Conservation (phyloP, 2,113 vertebrate genomes). For the Poecile atricapillus region DNA sequence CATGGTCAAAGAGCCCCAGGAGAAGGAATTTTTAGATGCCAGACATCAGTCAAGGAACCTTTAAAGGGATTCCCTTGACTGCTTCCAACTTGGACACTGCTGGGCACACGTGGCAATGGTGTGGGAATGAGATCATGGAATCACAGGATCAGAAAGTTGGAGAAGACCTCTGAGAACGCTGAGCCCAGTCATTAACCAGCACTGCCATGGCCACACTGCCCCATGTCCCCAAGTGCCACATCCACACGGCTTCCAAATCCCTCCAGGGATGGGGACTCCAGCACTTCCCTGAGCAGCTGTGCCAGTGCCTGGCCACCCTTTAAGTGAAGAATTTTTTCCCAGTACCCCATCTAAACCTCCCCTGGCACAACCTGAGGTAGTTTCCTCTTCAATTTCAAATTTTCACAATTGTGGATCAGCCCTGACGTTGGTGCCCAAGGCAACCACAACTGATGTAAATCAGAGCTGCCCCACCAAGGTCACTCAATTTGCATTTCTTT, state of each 20-base stretch:
- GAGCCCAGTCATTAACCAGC: neutral
- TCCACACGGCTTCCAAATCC: neutral
- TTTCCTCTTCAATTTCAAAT: neutral
- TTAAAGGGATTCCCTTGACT: neutral
- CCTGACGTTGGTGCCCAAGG: neutral
- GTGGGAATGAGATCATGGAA: neutral
- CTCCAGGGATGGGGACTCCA: neutral
- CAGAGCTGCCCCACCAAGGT: neutral
- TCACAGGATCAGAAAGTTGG: fast-evolving
- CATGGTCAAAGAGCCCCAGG: neutral
- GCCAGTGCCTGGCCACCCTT: neutral
- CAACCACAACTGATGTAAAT: neutral
- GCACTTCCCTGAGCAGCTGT: neutral
- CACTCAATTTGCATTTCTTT: neutral
- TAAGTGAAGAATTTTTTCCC: neutral
- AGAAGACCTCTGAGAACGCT: neutral
- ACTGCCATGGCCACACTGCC: neutral
- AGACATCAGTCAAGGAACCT: neutral
- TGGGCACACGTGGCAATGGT: fast-evolving
- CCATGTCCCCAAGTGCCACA: neutral
- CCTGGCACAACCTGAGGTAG: fast-evolving
- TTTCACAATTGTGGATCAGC: fast-evolving
- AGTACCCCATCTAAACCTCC: neutral
- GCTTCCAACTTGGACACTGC: neutral
- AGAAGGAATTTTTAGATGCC: neutral